These are phyloP conservation scores for Aplysia californica DNA, from an alignment of 1,140 invertebrate species.

Conservation along the genomic window DNA sequence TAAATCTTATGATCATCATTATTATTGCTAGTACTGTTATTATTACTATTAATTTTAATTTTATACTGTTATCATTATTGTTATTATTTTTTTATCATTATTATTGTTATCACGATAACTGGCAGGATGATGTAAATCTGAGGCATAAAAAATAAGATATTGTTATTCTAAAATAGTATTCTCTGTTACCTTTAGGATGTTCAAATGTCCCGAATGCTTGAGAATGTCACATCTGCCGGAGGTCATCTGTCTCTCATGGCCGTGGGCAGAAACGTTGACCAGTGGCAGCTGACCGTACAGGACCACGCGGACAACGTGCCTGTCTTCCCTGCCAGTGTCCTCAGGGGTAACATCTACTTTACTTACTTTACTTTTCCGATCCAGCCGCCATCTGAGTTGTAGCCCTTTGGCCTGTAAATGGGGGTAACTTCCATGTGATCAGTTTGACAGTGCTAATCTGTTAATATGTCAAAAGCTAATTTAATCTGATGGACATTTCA, in stretches of 20 bases:
- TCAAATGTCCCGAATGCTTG: slow-evolving; percentile 32
- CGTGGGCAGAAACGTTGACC: slow-evolving; percentile 75
- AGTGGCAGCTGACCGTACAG: slow-evolving; percentile 70
- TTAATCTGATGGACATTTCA: not conserved
- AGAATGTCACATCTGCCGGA: slow-evolving; percentile 5
- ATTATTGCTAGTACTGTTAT: too few species aligned
- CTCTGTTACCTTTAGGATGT: slow-evolving; percentile 26
- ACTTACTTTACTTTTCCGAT: not conserved
- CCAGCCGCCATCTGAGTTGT: too few species aligned
- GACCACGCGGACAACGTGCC: slow-evolving; percentile 16
- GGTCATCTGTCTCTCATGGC: slow-evolving; percentile 68
- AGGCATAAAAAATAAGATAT: not conserved
- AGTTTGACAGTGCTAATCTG: not conserved
- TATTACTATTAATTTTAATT: not conserved
- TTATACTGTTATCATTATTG: not conserved
- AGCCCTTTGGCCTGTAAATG: not conserved
- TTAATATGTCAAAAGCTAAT: not conserved
- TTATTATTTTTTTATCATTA: not conserved
- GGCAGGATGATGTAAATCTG: too few species aligned
- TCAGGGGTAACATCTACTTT: slow-evolving; percentile 11
- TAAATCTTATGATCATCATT: too few species aligned
- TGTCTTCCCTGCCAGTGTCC: not conserved
- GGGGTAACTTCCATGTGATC: not conserved
- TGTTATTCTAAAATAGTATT: not conserved
- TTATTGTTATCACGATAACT: not conserved